Evolutionary conservation across 2,113 vertebrate genomes (phyloP), one percentile per base, ranked within the genome.

Genomic region (Cololabis saira): DNA sequence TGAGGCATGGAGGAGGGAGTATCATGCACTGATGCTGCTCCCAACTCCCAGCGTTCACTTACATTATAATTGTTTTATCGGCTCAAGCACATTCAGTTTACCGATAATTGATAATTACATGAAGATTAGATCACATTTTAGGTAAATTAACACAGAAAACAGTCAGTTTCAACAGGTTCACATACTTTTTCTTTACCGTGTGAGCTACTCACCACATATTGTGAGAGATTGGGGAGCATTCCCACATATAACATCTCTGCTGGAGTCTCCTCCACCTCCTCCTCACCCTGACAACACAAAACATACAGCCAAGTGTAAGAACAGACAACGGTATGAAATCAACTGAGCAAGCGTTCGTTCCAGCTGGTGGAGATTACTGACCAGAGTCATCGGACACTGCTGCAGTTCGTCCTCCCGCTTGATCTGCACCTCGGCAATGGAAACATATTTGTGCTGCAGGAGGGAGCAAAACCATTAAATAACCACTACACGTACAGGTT

Each of bases 381-480:
- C 98, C 96, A 98, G 80, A 60, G 95, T 98, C 90, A 99, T 92
- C 5, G 98, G 98, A 63, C 96, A 97, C 70, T 95, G 96, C 71
- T 97, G 96, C 60, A 99, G 92, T 72, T 96, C 95, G 21, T 98
- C 95, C 75, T 99, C 97, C 0, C 90, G 95, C 84, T 94, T 97
- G 80, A 98, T 96, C 92, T 99, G 98, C 22, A 98, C 61, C n/a
- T 99, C 98, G 0, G 96, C 93, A 24, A 99, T 95, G 65, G 97
- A 99, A 22, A 98, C 40, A 2, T 99, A 99, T 71, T 98, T 99
- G 91, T 99, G 97, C 98, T 98, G 90, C 33, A 71, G 54, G 50
- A 60, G 21, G 53, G n/a, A 69, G 54, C 16, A 21, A 76, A 33
- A 57, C 8, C 15, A 13, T 33, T 0, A 37, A 19, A 21, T 1